These are phyloP conservation scores for Porites cylindrica DNA, from an alignment of 92 coral and sea anemone genomes.

Conservation along the genomic window DNA sequence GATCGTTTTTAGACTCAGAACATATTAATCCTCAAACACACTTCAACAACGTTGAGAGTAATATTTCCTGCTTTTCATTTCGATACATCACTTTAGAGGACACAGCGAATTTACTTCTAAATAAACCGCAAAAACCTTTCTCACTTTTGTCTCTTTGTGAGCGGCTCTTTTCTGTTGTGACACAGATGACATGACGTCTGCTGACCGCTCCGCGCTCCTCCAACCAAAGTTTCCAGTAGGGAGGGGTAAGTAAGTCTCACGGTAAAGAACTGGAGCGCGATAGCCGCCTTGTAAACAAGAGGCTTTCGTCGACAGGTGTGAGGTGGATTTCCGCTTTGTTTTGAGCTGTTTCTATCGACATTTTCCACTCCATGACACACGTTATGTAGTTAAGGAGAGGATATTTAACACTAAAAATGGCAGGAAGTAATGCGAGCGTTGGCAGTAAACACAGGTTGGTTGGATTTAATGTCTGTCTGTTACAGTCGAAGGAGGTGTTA, in stretches of 20 bases:
- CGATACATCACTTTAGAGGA: slow-evolving; percentile 14
- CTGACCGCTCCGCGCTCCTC: slow-evolving; percentile 51
- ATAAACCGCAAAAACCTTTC: slow-evolving; percentile 24
- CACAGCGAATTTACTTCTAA: neutral
- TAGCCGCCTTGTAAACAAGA: slow-evolving; percentile 20
- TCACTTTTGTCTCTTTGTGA: slow-evolving; percentile 59
- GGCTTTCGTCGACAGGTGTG: slow-evolving; percentile 17
- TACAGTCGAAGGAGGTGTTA: neutral
- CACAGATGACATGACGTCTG: slow-evolving; percentile 48
- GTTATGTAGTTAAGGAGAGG: neutral
- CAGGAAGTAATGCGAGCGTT: neutral
- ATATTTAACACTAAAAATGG: neutral
- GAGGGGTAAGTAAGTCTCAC: slow-evolving; percentile 5
- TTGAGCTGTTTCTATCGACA: neutral
- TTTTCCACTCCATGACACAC: neutral
- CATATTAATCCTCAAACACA: neutral
- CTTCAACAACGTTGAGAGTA: slow-evolving; percentile 17
- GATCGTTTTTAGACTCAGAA: neutral
- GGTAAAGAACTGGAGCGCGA: slow-evolving; percentile 22
- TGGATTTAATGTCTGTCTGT: neutral
- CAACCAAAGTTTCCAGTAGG: slow-evolving; percentile 3
- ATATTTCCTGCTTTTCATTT: slow-evolving; percentile 17
- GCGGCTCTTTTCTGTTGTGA: slow-evolving; percentile 51
- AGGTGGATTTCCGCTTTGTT: neutral
- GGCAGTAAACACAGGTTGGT: slow-evolving; percentile 1